These are phyloP conservation scores for Spea hammondii DNA, from an alignment of 2,797 vertebrate genomes.

Conservation along the genomic window DNA sequence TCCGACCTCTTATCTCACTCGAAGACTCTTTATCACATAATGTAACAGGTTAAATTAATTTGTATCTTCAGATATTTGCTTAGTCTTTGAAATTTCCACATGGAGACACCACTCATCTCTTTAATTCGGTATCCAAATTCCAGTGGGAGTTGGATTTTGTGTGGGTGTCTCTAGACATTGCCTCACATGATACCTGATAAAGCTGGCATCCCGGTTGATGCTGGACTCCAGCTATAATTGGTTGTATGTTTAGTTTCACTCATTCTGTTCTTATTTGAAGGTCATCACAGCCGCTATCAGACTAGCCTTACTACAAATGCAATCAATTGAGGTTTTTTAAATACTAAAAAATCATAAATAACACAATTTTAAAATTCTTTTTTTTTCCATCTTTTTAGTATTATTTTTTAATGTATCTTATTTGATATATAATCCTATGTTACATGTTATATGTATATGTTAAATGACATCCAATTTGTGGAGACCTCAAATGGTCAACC, in stretches of 20 bases:
- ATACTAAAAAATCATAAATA: no score
- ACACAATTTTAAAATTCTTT: no score
- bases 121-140: background rate
- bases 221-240: background rate
- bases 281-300: background rate
- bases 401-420: no score
- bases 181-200: background rate
- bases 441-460: no score
- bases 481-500: no score
- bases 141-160: background rate
- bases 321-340: no score
- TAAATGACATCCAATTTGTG: no score
- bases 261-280: background rate
- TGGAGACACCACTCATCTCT: slow-evolving; percentile 1
- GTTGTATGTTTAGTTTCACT: background rate
- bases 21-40: background rate
- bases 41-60: background rate
- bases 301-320: no score
- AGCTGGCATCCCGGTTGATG: background rate
- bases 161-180: background rate
- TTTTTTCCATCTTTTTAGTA: no score
- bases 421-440: no score
- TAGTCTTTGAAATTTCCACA: background rate
- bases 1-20: background rate
- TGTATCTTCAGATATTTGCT: background rate